phyloP scores from a whole-genome alignment of 2,113 vertebrate genomes.

The Porphyrio hochstetteri region DNA sequence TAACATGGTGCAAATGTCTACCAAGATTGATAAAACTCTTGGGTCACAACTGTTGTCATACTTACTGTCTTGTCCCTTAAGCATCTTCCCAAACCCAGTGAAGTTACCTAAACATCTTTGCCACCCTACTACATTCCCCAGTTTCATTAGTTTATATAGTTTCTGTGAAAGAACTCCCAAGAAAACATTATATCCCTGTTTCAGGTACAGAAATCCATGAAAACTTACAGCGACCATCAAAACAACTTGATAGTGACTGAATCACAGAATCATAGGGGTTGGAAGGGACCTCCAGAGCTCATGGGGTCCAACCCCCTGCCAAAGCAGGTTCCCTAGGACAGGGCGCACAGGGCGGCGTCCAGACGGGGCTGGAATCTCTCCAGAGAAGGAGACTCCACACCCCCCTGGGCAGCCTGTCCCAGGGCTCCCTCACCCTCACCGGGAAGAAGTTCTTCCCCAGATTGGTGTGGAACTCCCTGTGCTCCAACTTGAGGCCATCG shows the following conservation, averaged over 20 bases:
- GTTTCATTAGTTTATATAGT: not conserved
- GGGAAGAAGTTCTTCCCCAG: too few relatives aligned
- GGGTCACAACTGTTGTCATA: not conserved
- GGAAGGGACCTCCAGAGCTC: too few relatives aligned
- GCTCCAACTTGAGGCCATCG: too few relatives aligned
- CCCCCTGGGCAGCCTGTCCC: too few relatives aligned
- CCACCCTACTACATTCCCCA: not conserved
- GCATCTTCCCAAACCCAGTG: not conserved
- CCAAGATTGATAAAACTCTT: not conserved
- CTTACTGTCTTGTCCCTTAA: not conserved
- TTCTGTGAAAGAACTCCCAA: not conserved
- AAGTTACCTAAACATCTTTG: not conserved
- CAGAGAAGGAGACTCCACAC: too few relatives aligned
- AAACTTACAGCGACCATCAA: not conserved
- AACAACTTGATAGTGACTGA: not conserved
- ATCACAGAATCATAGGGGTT: too few relatives aligned
- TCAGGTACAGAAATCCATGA: not conserved
- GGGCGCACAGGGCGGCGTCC: too few relatives aligned
- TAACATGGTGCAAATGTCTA: not conserved
- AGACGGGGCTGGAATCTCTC: too few relatives aligned
- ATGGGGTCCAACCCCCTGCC: too few relatives aligned
- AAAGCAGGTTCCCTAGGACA: too few relatives aligned
- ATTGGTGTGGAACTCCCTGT: too few relatives aligned
- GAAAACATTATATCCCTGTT: not conserved
- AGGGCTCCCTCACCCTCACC: too few relatives aligned